Percentiles rank a stretch among this genome's conserved stretches.
Conservation (phyloP, 1,140 invertebrate genomes). For the Drosophila dunni region DNA sequence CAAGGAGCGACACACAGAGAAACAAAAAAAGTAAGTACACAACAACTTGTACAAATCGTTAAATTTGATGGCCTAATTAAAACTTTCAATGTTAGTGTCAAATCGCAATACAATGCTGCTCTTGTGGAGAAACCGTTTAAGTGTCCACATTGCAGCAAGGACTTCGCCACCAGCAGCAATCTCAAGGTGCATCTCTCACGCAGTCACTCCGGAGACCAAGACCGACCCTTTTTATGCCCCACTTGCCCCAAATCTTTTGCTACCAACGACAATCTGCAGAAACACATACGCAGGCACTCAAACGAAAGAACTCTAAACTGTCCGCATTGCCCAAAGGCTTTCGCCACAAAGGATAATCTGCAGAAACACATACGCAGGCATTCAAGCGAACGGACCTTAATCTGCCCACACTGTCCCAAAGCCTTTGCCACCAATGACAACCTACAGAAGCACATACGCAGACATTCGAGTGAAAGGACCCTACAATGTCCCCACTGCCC, state of each 20-base stretch:
- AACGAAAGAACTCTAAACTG: conserved; percentile 33
- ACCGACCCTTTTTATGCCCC: conserved; percentile 40
- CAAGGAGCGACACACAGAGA: conserved; percentile 20
- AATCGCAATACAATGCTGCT: conserved; percentile 4
- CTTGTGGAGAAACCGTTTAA: conserved; percentile 35
- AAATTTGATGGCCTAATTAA: neutral
- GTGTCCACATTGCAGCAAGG: conserved; percentile 37
- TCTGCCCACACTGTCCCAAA: conserved; percentile 42
- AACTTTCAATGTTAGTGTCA: conserved; percentile 13
- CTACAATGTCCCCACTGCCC: conserved; percentile 39
- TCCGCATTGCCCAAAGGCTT: conserved; percentile 44
- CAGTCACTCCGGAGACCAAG: conserved; percentile 36
- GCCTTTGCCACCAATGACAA: conserved; percentile 48
- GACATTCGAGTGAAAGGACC: conserved; percentile 34
- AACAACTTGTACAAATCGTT: neutral
- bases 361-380: conserved; percentile 44
- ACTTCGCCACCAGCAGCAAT: conserved; percentile 42
- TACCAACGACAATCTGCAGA: conserved; percentile 43
- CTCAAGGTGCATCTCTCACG: conserved; percentile 40
- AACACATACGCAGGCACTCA: conserved; percentile 43
- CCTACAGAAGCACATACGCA: conserved; percentile 44
- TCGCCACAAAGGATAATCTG: conserved; percentile 46
- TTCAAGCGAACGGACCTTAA: conserved; percentile 33
- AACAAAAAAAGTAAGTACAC: conserved; percentile 32
- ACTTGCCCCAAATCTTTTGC: conserved; percentile 42